Percentiles rank a stretch among this genome's conserved stretches.
Conservation (phyloP, 2,113 vertebrate genomes). For the Oenanthe melanoleuca region DNA sequence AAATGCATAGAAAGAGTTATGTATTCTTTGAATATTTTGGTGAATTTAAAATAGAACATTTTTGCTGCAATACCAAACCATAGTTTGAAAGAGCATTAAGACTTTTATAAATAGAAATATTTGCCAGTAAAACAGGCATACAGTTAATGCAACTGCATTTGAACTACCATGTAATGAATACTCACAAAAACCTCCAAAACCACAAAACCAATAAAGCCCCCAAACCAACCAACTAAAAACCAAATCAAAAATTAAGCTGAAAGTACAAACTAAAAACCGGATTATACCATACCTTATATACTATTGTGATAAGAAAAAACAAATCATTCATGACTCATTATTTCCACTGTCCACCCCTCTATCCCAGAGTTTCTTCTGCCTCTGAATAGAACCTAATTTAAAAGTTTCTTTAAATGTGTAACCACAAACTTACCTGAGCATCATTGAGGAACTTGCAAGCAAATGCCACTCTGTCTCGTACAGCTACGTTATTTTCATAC, state of each 20-base stretch:
- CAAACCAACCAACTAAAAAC: background rate
- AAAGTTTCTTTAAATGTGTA: background rate
- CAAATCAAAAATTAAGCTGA: background rate
- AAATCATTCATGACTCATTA: background rate
- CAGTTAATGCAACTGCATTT: background rate
- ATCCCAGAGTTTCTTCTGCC: background rate
- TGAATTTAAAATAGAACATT: background rate
- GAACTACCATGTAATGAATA: background rate
- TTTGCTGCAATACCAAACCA: background rate
- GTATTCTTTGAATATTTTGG: background rate
- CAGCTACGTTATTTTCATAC: constrained; percentile 92
- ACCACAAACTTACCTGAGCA: constrained; percentile 82
- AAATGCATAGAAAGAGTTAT: background rate
- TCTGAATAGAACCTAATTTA: background rate
- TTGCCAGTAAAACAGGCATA: background rate
- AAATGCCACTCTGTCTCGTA: constrained; percentile 95
- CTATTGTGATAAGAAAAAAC: background rate
- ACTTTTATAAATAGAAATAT: background rate
- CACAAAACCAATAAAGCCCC: background rate
- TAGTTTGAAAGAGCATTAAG: background rate
- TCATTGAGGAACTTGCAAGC: constrained; percentile 97
- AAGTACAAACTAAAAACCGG: background rate
- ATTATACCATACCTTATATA: background rate
- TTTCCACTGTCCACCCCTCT: background rate
- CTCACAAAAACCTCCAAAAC: background rate